Conservation (phyloP, 2,113 vertebrate species). For the Oncorhynchus tshawytscha region DNA sequence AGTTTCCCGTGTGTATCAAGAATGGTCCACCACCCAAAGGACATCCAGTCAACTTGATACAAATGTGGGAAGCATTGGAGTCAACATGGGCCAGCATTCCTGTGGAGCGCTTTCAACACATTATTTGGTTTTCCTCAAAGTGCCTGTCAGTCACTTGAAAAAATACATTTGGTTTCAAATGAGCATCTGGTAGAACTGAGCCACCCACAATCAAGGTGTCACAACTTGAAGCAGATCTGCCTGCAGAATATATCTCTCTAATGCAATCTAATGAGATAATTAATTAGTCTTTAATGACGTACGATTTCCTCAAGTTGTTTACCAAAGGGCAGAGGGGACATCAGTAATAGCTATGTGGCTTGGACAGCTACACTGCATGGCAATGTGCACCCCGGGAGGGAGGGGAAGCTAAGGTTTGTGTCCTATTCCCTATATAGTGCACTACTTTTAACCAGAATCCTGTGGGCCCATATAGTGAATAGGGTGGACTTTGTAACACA, state of each 20-base stretch:
- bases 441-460: no score
- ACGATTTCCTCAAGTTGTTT: not conserved
- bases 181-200: no score
- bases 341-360: not conserved
- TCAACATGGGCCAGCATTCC: no score
- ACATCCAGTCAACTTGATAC: no score
- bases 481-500: not conserved
- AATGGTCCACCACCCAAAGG: no score
- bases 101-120: no score
- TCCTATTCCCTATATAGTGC: no score
- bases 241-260: not conserved
- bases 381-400: not conserved
- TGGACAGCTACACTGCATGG: not conserved
- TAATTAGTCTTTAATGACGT: not conserved
- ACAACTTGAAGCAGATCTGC: not conserved
- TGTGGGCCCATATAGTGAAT: not conserved
- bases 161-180: not conserved
- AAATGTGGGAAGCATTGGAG: no score
- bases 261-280: not conserved
- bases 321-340: not conserved
- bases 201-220: no score
- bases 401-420: not conserved
- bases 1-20: no score
- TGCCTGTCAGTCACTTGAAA: not conserved
- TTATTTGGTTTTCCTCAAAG: constrained; percentile 1